These are phyloP conservation scores for Papilio protenor DNA, from an alignment of 2,888 invertebrate genomes.

Conservation along the genomic window DNA sequence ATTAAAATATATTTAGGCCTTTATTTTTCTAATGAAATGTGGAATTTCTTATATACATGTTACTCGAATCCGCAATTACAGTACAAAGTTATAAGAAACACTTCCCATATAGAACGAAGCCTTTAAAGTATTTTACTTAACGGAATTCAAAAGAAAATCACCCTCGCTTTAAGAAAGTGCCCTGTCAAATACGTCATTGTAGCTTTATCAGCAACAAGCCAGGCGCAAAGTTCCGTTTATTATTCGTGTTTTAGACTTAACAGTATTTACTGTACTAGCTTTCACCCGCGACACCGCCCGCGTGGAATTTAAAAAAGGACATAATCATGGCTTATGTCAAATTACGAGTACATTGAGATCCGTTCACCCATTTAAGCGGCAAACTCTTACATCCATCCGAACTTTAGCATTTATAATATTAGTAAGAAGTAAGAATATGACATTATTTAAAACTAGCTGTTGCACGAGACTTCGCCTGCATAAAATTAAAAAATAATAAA, in stretches of 20 bases:
- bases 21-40: too few species aligned
- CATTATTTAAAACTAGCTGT: too few species aligned
- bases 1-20: too few species aligned
- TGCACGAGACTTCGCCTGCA: too few species aligned
- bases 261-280: not conserved
- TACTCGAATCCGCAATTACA: not conserved
- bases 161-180: conserved; percentile 19
- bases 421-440: not conserved
- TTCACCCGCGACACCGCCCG: not conserved
- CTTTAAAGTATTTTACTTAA: not conserved
- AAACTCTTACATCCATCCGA: too few species aligned
- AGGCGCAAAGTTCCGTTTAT: conserved; percentile 7
- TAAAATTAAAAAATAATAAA: too few species aligned
- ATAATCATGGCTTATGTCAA: too few species aligned
- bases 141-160: not conserved
- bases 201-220: conserved; percentile 12
- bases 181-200: conserved; percentile 18
- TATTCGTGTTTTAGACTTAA: conserved; percentile 7
- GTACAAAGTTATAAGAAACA: not conserved
- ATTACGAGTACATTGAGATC: too few species aligned
- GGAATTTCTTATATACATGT: too few species aligned
- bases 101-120: not conserved
- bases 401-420: not conserved
- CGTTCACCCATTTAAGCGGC: too few species aligned
- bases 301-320: too few species aligned